Conservation (phyloP, 2,113 vertebrate species). For the Canis aureus region DNA sequence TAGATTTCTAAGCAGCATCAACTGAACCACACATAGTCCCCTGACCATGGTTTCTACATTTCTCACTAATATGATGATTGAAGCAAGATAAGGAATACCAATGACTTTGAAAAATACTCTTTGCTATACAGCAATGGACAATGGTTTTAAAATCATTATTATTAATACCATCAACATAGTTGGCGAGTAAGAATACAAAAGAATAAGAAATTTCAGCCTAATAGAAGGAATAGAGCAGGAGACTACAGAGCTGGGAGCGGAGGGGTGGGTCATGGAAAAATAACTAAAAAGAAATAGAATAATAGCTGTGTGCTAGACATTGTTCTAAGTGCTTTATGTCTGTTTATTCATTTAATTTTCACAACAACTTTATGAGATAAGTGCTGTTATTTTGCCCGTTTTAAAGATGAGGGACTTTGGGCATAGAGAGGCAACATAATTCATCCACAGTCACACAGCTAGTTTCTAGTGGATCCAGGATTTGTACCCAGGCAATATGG, state of each 20-base stretch:
- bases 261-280: not conserved
- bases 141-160: conserved; percentile 36
- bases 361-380: not conserved
- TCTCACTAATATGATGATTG: not conserved
- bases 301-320: not conserved
- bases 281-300: not conserved
- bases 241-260: not conserved
- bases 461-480: not conserved
- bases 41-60: not conserved
- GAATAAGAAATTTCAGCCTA: not conserved
- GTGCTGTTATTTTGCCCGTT: not conserved
- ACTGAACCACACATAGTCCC: not conserved
- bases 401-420: not conserved
- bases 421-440: not conserved
- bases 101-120: not conserved
- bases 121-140: not conserved
- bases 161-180: not conserved
- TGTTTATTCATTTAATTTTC: conserved; percentile 34
- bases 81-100: not conserved
- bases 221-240: not conserved
- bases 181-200: not conserved
- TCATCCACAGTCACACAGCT: not conserved
- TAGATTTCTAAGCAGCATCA: not conserved
- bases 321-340: not conserved
- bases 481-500: not conserved